Evolutionary conservation across 2,797 vertebrate species (phyloP).

Genomic region (Falco novaeseelandiae): DNA sequence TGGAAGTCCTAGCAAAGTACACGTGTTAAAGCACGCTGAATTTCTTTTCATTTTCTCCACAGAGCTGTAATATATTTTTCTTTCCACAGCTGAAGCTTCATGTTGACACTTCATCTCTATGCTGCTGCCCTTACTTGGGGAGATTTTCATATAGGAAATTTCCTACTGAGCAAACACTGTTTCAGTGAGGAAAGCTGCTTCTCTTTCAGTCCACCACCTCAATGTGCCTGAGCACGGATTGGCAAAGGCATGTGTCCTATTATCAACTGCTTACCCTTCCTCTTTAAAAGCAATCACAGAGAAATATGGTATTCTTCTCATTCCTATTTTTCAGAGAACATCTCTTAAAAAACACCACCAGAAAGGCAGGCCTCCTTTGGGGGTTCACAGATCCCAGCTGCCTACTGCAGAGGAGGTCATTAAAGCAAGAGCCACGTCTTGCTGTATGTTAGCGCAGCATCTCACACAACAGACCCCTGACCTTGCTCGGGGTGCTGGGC

Average conservation of each 20-base stretch:
- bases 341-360: not conserved
- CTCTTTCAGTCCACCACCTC: not conserved
- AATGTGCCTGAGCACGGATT: not conserved
- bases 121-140: not conserved
- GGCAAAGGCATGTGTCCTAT: not conserved
- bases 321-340: not conserved
- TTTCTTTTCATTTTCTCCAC: constrained; percentile 20
- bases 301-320: not conserved
- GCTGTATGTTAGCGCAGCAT: not conserved
- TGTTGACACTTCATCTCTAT: not conserved
- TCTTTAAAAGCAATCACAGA: not conserved
- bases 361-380: not conserved
- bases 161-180: not conserved
- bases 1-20: not conserved
- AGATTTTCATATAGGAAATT: not conserved
- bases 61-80: not conserved
- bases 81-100: not conserved
- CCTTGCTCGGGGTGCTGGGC: not conserved
- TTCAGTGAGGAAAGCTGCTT: not conserved
- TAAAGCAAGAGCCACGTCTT: not conserved
- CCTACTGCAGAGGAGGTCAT: not conserved
- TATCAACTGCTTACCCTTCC: not conserved
- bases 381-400: not conserved
- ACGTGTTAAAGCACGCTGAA: not conserved
- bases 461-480: not conserved